Conservation (phyloP, 2,888 invertebrate species). For the Sicus ferrugineus region DNA sequence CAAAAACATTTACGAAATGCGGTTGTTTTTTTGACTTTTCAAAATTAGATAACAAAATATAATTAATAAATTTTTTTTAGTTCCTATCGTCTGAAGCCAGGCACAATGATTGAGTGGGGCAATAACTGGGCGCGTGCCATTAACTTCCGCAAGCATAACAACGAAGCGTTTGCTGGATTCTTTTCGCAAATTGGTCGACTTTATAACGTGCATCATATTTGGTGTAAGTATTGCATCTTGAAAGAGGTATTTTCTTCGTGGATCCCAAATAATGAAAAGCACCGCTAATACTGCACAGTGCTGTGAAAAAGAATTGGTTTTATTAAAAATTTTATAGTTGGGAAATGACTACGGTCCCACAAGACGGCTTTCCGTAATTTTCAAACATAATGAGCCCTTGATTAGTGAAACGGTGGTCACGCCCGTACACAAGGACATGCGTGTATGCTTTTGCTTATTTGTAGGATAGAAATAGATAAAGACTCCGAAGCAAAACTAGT, state of each 20-base stretch:
- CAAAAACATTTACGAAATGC: constrained; percentile 87
- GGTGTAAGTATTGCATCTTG: constrained; percentile 94
- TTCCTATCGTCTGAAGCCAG: constrained; percentile 91
- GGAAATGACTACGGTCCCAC: background rate
- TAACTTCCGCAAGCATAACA: constrained; percentile 85
- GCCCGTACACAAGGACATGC: no score
- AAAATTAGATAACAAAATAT: background rate
- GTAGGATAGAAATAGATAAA: no score
- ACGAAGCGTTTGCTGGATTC: constrained; percentile 96
- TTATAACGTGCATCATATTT: constrained; percentile 98
- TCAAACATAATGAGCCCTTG: no score
- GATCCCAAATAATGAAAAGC: no score
- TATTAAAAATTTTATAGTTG: no score
- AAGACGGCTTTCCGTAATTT: background rate
- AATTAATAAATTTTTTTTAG: constrained; percentile 45
- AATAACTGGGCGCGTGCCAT: constrained; percentile 98
- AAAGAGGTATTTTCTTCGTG: no score
- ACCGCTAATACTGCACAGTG: no score
- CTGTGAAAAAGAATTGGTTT: no score
- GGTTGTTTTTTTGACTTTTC: background rate
- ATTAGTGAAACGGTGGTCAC: no score
- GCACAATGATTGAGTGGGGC: constrained; percentile 99
- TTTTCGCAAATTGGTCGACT: constrained; percentile 97
- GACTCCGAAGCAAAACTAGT: no score
- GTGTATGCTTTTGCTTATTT: no score